Evolutionary conservation across 2,113 vertebrate genomes (phyloP), one percentile per base, ranked within the genome.

Genomic region (Apodemus sylvaticus): DNA sequence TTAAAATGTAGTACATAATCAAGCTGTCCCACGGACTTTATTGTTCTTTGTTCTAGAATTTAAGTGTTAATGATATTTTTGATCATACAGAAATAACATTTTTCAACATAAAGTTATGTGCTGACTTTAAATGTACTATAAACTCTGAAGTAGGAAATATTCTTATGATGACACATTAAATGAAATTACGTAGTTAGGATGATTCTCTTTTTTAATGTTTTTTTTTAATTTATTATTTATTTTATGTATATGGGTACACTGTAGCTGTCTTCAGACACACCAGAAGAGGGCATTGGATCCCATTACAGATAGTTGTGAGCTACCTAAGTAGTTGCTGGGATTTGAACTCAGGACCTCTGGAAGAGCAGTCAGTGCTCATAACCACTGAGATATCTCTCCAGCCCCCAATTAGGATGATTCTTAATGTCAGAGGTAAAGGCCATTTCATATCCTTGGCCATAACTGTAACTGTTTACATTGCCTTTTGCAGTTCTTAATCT

Each of bases 121-220:
- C 19, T 82, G 45, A 91, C 34, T 92, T 83, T 74, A 89, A 60
- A 42, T 91, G 20, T 97, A 55, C 76, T 70, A 31, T 51, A 29
- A 36, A 73, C 79, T 90, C 91, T 39, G 76, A 96, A 95, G 78
- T n/a, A 81, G 24, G 76, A 92, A 90, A 62, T 62, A 36, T 94
- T 93, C 70, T 91, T 62, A 95, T 90, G 66, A 36, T 89, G 68
- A 76, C n/a, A 96, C 55, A 91, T 95, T 95, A 85, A 94, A 86
- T 94, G 45, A 97, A 62, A 89, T 70, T 89, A 29, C 13, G 9
- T 42, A 58, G 20, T 60, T 60, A 83, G 87, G 83, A 89, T 93
- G 36, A 1, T 94, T 95, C n/a, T 93, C 87, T 19, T 20, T 68
- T 68, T 68, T 14, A 68, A 68, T 68, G 66, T 36, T 17, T 68